Base-by-base conservation (phyloP, 2,888 invertebrate species). In the Dolichomitus sp. region DNA sequence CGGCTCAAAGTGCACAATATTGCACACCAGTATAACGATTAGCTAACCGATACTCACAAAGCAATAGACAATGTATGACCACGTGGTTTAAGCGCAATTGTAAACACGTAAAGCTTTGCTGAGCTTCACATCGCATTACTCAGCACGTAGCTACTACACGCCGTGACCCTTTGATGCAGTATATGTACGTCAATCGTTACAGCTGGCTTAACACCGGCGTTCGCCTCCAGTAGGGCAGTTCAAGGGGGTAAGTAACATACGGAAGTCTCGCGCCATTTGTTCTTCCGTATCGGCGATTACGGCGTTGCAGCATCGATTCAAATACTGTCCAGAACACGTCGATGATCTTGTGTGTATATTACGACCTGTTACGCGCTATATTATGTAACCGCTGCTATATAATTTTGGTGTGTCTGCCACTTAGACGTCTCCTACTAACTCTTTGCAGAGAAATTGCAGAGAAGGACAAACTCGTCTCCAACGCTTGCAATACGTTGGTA, bases 171-270 rank as follows among this genome's bases (percentile, higher is more conserved):
- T n/a, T 42, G 54, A 48, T 19, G 17, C 66, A 45, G 19, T 50
- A 75, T 76, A 81, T 6, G 33, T 48, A 70, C 59, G 54, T 70
- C 70, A 78, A 76, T 70, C 76, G 80, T 81, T 76, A 72, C 80
- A 80, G 75, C 70, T 76, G 80, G 70, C 70, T 81, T 75, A 81
- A 63, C 70, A 72, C 23, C 80, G 59, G 57, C 70, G 75, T 70
- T 81, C 59, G 30, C 65, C 65, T 65, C 75, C 40, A 66, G 45
- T 37, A 12, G 33, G 37, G 76, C 33, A 48, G 40, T 75, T 81
- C 70, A 63, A 70, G 80, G 76, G 75, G 75, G 57, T 66, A 65
- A 54, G 68, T 69, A 63, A 63, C 63, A 57, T 63, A 70, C 52
- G 19, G n/a, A 11, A 5, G 27, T 63, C 63, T 45, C 33, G 30